Conservation (phyloP, 2,113 vertebrate genomes). For the Puffinus mauretanicus region DNA sequence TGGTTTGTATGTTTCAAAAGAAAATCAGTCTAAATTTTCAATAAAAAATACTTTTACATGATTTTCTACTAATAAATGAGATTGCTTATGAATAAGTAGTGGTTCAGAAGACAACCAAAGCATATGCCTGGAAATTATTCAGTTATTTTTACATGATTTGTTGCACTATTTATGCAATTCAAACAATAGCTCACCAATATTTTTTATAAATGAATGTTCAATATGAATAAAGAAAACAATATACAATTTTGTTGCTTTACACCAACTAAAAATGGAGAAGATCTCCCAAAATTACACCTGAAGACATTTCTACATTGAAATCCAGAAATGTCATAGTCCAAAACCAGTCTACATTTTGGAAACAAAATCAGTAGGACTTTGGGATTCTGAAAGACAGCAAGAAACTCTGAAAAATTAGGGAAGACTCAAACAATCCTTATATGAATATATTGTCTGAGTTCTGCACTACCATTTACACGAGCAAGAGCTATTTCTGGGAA, state of each 20-base stretch:
- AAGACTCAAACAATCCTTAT: background rate
- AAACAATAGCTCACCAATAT: background rate
- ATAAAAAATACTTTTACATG: background rate
- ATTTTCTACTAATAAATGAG: background rate
- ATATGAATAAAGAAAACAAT: background rate
- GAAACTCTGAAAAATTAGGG: background rate
- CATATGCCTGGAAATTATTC: background rate
- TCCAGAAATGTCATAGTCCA: background rate
- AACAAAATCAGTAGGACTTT: background rate
- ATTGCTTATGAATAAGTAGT: background rate
- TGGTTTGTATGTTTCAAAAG: background rate
- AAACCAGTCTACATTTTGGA: background rate
- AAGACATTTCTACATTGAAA: background rate
- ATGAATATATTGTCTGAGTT: background rate
- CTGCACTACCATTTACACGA: rapidly evolving
- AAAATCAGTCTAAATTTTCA: background rate
- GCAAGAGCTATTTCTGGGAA: background rate
- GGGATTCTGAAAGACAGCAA: background rate
- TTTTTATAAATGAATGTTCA: background rate
- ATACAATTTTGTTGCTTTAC: background rate
- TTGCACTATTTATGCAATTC: background rate
- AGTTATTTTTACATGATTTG: background rate
- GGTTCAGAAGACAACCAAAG: background rate
- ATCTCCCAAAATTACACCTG: background rate
- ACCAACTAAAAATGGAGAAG: background rate